Conservation (phyloP, 2,113 vertebrate genomes). For the Coptodon bakossiorum region DNA sequence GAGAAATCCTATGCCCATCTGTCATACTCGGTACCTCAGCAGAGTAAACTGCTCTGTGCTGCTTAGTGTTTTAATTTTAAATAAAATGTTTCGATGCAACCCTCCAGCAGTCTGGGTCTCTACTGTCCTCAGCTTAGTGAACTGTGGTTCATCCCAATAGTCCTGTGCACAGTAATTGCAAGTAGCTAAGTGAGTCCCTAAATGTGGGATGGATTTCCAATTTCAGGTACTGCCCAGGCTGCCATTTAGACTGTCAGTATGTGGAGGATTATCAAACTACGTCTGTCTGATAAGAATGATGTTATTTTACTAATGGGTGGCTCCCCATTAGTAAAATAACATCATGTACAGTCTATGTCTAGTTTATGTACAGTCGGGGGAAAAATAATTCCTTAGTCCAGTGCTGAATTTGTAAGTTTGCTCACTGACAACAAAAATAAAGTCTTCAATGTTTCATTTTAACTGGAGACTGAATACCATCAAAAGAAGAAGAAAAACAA, state of each 20-base stretch:
- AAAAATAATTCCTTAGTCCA: neutral
- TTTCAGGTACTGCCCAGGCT: neutral
- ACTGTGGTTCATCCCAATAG: neutral
- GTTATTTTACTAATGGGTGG: neutral
- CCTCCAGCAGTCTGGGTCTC: neutral
- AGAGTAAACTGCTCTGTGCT: neutral
- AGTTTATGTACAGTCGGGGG: fast-evolving
- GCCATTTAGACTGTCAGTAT: neutral
- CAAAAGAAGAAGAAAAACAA: fast-evolving
- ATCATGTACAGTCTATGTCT: neutral
- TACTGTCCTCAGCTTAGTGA: neutral
- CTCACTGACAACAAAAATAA: neutral
- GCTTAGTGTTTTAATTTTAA: neutral
- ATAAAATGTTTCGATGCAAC: neutral
- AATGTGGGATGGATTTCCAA: neutral
- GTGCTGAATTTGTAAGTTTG: neutral
- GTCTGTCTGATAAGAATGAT: neutral
- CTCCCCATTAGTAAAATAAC: neutral
- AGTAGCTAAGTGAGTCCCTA: neutral
- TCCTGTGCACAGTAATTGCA: neutral
- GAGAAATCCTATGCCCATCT: neutral
- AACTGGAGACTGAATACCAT: neutral
- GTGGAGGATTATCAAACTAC: neutral
- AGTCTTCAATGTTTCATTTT: neutral
- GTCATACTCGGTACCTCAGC: neutral